Evolutionary conservation across 2,888 invertebrate genomes (phyloP), one percentile per base, ranked within the genome.

Genomic region (Morinoia aosen): DNA sequence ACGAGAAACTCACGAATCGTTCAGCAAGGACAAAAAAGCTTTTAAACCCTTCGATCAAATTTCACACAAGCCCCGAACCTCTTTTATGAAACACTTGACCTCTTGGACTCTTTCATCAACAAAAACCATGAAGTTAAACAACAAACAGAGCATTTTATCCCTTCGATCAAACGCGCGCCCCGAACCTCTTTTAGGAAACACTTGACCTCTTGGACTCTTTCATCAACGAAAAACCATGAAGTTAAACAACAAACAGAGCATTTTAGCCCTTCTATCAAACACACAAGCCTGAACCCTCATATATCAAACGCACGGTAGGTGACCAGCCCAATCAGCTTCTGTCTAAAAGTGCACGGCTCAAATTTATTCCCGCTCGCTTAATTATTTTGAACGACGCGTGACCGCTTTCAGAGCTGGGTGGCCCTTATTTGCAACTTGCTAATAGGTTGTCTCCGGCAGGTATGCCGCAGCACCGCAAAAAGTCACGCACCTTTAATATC

Each of bases 391-490:
- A 10, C 61, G 61, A 12, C 14, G 19, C 61, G 61, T 61, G 61
- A 19, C 61, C 61, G 48, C 48, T 48, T 48, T 48, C 48, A 48
- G 48, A 48, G 48, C 5, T 64, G 16, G 64, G 64, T 3, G 64
- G 64, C n/a, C 39, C 90, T 39, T 91, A 91, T 56, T 8, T 93
- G 25, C 7, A 93, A 93, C 57, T 93, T 93, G 33, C 56, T 93
- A 93, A 93, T 93, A 93, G 93, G n/a, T 57, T 93, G 93, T 93
- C 93, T 56, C 57, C 57, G 56, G 93, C 93, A 93, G 93, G 57
- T 57, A 56, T 33, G 16, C 48, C 56, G 4, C 57, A 48, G 93
- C 93, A 56, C n/a, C 57, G 48, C 93, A 93, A 93, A 93, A 93
- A 93, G 19, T 12, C 56, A 48, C 57, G 56, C 57, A 57, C 25